Conservation (phyloP, 2,888 invertebrate genomes). For the Shargacucullia verbasci region DNA sequence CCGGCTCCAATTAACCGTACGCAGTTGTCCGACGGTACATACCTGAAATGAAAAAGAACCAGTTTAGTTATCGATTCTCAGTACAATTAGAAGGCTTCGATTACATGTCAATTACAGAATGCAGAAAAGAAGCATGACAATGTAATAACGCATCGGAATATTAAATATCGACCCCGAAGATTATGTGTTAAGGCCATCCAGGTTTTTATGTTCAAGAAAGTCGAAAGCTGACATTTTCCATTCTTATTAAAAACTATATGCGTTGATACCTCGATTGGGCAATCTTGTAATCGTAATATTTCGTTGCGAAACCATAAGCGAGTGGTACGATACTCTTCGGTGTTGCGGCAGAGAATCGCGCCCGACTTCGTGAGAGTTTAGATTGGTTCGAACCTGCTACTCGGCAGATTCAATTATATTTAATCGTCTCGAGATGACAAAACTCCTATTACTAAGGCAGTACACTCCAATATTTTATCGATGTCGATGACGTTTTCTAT, state of each 20-base stretch:
- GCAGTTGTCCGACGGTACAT: slow-evolving; percentile 60
- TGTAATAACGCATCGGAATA: slow-evolving; percentile 52
- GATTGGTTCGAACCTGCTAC: slow-evolving; percentile 71
- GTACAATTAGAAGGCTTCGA: slow-evolving; percentile 65
- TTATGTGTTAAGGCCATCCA: slow-evolving; percentile 47
- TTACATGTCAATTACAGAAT: slow-evolving; percentile 55
- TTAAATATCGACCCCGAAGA: slow-evolving; percentile 35
- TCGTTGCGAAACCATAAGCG: slow-evolving; percentile 67
- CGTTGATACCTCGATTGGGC: slow-evolving; percentile 55
- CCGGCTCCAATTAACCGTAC: slow-evolving; percentile 57
- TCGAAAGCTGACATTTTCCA: slow-evolving; percentile 46
- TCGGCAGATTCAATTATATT: slow-evolving; percentile 78
- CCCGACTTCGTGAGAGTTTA: slow-evolving; percentile 76
- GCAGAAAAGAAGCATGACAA: slow-evolving; percentile 49
- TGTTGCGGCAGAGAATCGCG: slow-evolving; percentile 73
- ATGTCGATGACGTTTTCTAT: slow-evolving; percentile 63
- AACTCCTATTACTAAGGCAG: slow-evolving; percentile 65
- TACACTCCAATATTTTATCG: slow-evolving; percentile 58
- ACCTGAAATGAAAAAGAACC: slow-evolving; percentile 72
- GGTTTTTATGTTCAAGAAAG: slow-evolving; percentile 47
- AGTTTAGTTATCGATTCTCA: slow-evolving; percentile 65
- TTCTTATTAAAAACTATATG: slow-evolving; percentile 48
- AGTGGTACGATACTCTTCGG: slow-evolving; percentile 61
- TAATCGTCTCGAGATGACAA: slow-evolving; percentile 77
- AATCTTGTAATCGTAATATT: slow-evolving; percentile 67